A percentile compares a stretch with the other conserved stretches of the same genome.
Conservation (phyloP, 2,797 vertebrate species). For the Pseudochromis fuscus region DNA sequence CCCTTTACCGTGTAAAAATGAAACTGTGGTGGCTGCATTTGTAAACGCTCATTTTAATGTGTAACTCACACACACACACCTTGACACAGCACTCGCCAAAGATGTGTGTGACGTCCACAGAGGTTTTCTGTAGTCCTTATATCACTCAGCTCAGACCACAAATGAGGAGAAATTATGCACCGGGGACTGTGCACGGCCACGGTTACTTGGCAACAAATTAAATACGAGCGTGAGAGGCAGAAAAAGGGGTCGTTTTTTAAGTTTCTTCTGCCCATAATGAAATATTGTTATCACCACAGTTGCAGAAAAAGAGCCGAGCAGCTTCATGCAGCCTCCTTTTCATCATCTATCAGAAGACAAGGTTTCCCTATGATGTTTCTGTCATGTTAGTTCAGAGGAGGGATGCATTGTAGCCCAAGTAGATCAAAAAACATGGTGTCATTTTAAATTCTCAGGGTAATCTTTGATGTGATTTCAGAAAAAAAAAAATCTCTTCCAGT, state of each 20-base stretch:
- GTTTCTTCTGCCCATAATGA: constrained; percentile 24
- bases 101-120: constrained; percentile 6
- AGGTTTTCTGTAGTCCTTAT: constrained; percentile 16
- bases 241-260: constrained; percentile 17
- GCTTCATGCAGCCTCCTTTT: constrained; percentile 22
- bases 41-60: background rate
- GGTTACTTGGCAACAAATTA: constrained; percentile 54
- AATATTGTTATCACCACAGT: constrained; percentile 34
- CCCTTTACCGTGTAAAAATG: constrained; percentile 1
- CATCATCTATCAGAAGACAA: constrained; percentile 5
- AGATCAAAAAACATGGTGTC: background rate
- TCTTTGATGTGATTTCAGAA: constrained; percentile 18
- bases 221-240: constrained; percentile 7
- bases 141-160: constrained; percentile 21
- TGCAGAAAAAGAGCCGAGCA: constrained; percentile 33
- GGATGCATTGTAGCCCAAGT: background rate
- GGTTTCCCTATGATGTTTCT: constrained; percentile 8
- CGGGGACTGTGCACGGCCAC: constrained; percentile 26
- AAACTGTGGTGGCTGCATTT: constrained; percentile 1
- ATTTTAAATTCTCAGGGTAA: constrained; percentile 50
- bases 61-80: constrained; percentile 4
- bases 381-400: constrained; percentile 6
- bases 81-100: background rate
- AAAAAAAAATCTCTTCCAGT: background rate
- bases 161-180: constrained; percentile 42